Evolutionary conservation across 1,140 invertebrate species (phyloP).

Genomic region (Melitaea cinxia): DNA sequence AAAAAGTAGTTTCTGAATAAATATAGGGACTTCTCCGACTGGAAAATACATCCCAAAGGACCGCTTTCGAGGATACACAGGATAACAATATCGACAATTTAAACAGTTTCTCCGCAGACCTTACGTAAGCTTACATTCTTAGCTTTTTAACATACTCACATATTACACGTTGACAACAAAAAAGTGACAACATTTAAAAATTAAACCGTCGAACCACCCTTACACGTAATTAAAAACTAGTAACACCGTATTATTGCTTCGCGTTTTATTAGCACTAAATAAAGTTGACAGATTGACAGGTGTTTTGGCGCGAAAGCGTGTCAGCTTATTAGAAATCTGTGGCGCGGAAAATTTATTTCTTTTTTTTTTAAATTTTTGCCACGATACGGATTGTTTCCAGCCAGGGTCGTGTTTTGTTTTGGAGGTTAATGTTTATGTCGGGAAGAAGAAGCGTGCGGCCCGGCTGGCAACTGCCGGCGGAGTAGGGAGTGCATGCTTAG

Average conservation of each 20-base stretch:
- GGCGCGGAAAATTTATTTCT: conserved; percentile 30
- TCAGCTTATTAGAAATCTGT: conserved; percentile 34
- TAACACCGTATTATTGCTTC: conserved; percentile 66
- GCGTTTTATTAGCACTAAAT: conserved; percentile 43
- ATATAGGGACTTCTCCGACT: not conserved
- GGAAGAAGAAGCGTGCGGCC: conserved; percentile 60
- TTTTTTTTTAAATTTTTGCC: conserved; percentile 41
- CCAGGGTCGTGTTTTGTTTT: conserved; percentile 74
- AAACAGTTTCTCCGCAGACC: conserved; percentile 7
- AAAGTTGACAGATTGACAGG: conserved; percentile 52
- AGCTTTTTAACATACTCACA: conserved; percentile 60
- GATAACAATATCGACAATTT: conserved; percentile 9
- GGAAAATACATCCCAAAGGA: not conserved
- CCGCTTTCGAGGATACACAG: not conserved
- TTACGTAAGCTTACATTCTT: conserved; percentile 24
- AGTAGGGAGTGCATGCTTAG: conserved; percentile 54
- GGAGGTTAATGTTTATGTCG: conserved; percentile 60
- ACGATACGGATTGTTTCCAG: conserved; percentile 48
- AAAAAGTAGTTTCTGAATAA: conserved; percentile 3
- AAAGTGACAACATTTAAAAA: conserved; percentile 35
- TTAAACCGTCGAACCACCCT: conserved; percentile 49
- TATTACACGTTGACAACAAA: conserved; percentile 34
- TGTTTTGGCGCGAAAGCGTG: conserved; percentile 57
- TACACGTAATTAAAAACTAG: conserved; percentile 51
- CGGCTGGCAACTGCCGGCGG: conserved; percentile 72